Percentiles rank a stretch among this genome's conserved stretches.
These are phyloP conservation scores for Chaetura pelagica DNA, from an alignment of 2,113 vertebrate species.

Conservation along the genomic window DNA sequence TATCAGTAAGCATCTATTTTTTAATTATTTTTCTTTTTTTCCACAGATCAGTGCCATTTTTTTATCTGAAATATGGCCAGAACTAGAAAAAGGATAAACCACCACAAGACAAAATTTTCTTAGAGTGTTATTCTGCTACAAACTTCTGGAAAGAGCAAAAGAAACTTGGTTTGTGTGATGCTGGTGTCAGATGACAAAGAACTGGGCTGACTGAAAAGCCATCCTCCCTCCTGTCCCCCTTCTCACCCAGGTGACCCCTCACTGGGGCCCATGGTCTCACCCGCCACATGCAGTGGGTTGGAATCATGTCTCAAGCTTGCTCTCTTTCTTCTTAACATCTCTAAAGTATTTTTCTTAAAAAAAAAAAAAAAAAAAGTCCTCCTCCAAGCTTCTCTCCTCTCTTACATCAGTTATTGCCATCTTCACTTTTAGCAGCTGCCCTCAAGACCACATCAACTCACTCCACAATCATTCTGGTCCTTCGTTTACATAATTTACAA, in stretches of 20 bases:
- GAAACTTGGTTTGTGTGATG: background rate
- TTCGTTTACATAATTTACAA: constrained; percentile 28
- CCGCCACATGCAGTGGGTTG: background rate
- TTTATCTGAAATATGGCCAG: background rate
- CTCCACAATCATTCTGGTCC: background rate
- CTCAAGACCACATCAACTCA: background rate
- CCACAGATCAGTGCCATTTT: background rate
- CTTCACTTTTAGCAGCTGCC: background rate
- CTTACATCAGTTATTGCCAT: background rate
- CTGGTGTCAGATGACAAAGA: background rate
- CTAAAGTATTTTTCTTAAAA: background rate
- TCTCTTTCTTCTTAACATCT: background rate
- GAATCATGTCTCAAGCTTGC: background rate
- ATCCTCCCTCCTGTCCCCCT: too few relatives aligned
- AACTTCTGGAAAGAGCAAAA: background rate
- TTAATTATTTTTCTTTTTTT: constrained; percentile 12
- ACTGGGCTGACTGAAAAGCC: background rate
- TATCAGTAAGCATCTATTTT: background rate
- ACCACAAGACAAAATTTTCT: background rate
- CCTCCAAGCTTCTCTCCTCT: background rate
- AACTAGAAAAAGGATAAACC: background rate
- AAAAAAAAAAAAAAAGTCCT: background rate
- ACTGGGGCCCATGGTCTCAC: background rate
- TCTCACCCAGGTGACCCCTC: background rate
- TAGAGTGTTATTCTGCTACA: background rate